A percentile compares a stretch with the other conserved stretches of the same genome.
These are phyloP conservation scores for Drosophila greeni DNA, from an alignment of 2,888 invertebrate species.

Conservation along the genomic window DNA sequence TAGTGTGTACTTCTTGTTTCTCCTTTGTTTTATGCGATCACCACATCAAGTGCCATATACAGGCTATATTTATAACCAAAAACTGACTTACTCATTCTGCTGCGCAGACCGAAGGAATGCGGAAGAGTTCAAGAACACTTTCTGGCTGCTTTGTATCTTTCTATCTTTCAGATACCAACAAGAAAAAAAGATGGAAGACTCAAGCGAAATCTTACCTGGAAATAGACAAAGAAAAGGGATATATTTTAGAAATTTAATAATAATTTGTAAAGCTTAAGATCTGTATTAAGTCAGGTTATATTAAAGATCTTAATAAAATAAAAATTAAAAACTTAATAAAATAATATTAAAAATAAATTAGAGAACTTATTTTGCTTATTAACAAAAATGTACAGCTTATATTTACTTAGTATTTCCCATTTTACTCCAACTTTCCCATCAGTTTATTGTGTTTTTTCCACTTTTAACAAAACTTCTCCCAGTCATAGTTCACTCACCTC, in stretches of 20 bases:
- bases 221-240: not conserved
- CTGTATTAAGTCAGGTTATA: too few relatives aligned
- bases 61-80: conserved; percentile 17
- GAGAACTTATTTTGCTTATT: not conserved
- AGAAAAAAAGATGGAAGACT: too few relatives aligned
- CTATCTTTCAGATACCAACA: not conserved
- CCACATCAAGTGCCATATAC: conserved; percentile 14
- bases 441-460: not conserved
- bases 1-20: not conserved
- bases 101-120: conserved; percentile 11
- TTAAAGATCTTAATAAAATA: not conserved
- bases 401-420: not conserved
- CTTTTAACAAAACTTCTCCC: not conserved
- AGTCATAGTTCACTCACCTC: not conserved
- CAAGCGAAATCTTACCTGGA: conserved; percentile 3
- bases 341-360: not conserved
- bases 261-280: too few relatives aligned
- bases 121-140: conserved; percentile 26
- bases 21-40: conserved; percentile 8
- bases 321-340: not conserved
- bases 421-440: not conserved
- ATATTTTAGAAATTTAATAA: not conserved
- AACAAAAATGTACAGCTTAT: not conserved
- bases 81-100: conserved; percentile 1
- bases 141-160: conserved; percentile 1